Evolutionary conservation across 2,113 vertebrate species (phyloP), one percentile per base, ranked within the genome.

Genomic region (Pachypanchax playfairii): DNA sequence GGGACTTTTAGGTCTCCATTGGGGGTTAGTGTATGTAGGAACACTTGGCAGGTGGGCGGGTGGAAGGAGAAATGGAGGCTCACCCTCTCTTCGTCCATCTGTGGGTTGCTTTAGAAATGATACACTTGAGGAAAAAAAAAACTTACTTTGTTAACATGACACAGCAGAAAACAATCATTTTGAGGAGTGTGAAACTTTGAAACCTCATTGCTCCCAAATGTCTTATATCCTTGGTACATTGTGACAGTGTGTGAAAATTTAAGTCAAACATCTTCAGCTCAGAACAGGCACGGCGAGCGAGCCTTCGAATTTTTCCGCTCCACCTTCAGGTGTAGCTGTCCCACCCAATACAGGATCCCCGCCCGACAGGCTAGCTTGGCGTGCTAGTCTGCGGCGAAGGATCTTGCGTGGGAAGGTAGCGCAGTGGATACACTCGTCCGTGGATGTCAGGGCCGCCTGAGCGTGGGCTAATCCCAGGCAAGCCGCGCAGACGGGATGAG

Each of bases 1-100:
- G 75, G 48, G 63, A 80, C 57, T 83, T 83, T 84, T 64, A 65
- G 48, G 35, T 77, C 75, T 85, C 67, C 69, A 79, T 72, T 46
- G 57, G 61, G 66, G 76, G 64, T 78, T 77, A 73, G 51, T 42
- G 51, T 49, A 57, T 44, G 39, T 39, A 60, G 75, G 82, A 83
- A 79, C 73, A 78, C 48, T 85, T 66, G 62, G 61, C 60, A 87
- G 75, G 84, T 43, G 68, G 51, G 54, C 48, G 12, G 77, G 59
- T 29, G 66, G 77, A 83, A 75, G 65, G 71, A 63, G 41, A 59
- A 64, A 65, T 65, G 73, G 75, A 72, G 58, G 60, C 48, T 75
- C 46, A 49, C 65, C 50, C 33, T 79, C 29, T 69, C 52, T 35
- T 20, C 53, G 47, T 70, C 53, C 28, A 5, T 74, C 55, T 1